Base-by-base conservation (phyloP, 2,113 vertebrate species). In the Indicator maculatus region DNA sequence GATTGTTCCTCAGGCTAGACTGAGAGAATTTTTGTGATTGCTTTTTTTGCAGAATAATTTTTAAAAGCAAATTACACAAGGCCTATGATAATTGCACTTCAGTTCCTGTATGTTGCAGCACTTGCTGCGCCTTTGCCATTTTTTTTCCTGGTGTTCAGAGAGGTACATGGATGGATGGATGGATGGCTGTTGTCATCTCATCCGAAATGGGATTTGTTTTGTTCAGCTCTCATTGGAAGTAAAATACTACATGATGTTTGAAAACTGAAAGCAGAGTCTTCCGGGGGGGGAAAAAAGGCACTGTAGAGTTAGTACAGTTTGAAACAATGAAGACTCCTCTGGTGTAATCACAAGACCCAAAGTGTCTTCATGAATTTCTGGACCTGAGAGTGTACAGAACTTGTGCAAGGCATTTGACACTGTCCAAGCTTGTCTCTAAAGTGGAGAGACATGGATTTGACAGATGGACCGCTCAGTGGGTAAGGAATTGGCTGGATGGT, bases 371-470 rank as follows among this genome's bases (percentile, higher is more conserved):
- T 44, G 15, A 80, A 16, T 79, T 79, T 86, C 9, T 69, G 31
- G 8, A 14, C 16, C 24, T 23, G 67, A 20, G 3, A 3, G 5
- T 18, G 1, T 73, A 0, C 21, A 5, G 17, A n/a, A 47, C 31
- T 33, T 33, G 16, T 50, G 45, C 45, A 69, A 69, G 26, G 66
- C n/a, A 50, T 70, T 50, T 16, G 31, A 27, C 16, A 13, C 38
- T 50, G 16, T 27, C 20, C 17, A 8, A 9, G 11, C 44, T 67
- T 33, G 31, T 33, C 16, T 50, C 23, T 50, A 27, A 33, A 70
- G 8, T 16, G 31, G 45, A 50, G 45, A 33, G 14, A 11, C 16
- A 13, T 50, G 66, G 23, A 5, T 50, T 4, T 50, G 31, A 50
- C 8, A 8, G 31, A 50, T 33, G 66, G 66, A 70, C 31, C 11